Evolutionary conservation across 2,797 vertebrate genomes (phyloP).

Genomic region (Scolopax rusticola): DNA sequence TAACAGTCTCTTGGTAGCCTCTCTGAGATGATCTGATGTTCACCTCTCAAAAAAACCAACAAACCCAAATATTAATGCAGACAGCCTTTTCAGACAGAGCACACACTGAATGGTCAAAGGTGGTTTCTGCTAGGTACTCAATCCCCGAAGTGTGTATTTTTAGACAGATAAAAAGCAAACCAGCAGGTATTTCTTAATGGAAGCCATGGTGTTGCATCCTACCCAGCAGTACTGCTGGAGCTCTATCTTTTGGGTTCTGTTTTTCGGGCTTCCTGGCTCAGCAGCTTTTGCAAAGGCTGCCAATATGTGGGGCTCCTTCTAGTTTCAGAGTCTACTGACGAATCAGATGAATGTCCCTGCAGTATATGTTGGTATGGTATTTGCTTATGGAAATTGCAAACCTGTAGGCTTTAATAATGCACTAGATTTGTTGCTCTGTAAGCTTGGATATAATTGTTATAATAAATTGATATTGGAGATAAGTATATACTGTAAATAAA

Average conservation of each 20-base stretch:
- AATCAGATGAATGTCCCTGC: neutral
- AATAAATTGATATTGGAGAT: neutral
- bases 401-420: neutral
- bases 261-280: neutral
- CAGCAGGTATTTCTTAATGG: neutral
- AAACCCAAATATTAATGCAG: neutral
- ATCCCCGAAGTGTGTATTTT: neutral
- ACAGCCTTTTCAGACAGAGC: neutral
- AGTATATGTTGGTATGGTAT: neutral
- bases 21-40: neutral
- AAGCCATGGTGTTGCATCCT: neutral
- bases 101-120: neutral
- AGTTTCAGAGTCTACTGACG: neutral
- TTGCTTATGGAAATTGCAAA: neutral
- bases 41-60: neutral
- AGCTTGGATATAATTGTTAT: neutral
- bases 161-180: neutral
- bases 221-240: neutral
- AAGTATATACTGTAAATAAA: conserved; percentile 22
- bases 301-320: neutral
- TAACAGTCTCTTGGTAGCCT: neutral
- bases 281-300: neutral
- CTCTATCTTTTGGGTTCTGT: neutral
- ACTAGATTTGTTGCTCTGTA: neutral
- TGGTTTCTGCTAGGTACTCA: neutral